Base-by-base conservation (phyloP, 2,888 invertebrate species). In the Scrobipalpa costella region DNA sequence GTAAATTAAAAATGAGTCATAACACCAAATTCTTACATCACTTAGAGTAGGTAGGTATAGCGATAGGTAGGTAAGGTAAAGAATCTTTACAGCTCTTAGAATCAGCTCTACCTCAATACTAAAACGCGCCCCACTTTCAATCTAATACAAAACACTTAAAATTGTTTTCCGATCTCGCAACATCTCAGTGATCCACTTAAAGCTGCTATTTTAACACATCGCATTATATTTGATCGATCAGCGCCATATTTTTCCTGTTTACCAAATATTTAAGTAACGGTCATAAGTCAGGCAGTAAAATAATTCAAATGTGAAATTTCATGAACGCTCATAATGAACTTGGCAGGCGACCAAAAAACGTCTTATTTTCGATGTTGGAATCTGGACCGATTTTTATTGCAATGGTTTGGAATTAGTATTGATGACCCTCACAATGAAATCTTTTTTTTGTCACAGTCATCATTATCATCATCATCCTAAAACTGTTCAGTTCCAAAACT, bases 251-350 rank as follows among this genome's bases (percentile, higher is more conserved):
- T 90, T 90, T 90, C 86, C 88, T 90, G 90, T 90, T 90, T 90
- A 91, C 91, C 89, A 90, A 90, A 90, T 90, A 90, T 90, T 90
- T 90, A 90, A 90, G 91, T 90, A 91, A 90, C 90, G 83, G 87
- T 88, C 84, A 90, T 91, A 91, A 90, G 87, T 91, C 91, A 89
- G 90, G 86, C 89, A 89, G 90, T 91, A 91, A 91, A 91, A 91
- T 91, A 91, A 91, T 91, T 91, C 90, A 90, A 91, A 91, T 91
- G 91, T 90, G 89, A 91, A 91, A 90, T 89, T 91, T 91, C 91
- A 91, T 90, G 90, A 91, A 90, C 91, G 87, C 86, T 90, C 90
- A 91, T 91, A 91, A 91, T 91, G 91, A 91, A 91, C 90, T 91
- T 91, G 91, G 91, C 91, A 90, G 77, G 71, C 85, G 86, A 88